These are phyloP conservation scores for Hyles lineata DNA, from an alignment of 2,888 invertebrate species.

Conservation along the genomic window DNA sequence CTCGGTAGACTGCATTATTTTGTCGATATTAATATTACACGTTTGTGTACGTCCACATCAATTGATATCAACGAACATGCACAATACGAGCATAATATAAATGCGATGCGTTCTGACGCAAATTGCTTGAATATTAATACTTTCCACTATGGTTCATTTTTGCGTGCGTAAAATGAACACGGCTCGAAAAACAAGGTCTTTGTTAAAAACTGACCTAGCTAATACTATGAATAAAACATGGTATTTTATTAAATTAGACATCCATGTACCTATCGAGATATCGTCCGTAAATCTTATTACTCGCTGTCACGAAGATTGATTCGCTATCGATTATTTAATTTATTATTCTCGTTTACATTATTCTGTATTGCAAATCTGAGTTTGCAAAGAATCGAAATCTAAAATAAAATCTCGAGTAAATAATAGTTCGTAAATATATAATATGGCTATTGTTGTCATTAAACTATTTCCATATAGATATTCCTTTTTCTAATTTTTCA, in stretches of 20 bases:
- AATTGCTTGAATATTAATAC: constrained; percentile 15
- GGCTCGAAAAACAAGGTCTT: constrained; percentile 4
- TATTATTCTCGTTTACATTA: constrained; percentile 28
- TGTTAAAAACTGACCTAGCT: constrained; percentile 23
- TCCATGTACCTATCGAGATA: constrained; percentile 36
- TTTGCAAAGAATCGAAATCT: neutral
- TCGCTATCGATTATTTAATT: constrained; percentile 36
- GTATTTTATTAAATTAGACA: constrained; percentile 25
- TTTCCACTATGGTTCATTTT: neutral
- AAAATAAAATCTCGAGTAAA: neutral
- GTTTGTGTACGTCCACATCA: neutral
- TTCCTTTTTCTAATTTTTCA: too few relatives aligned
- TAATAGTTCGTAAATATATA: neutral
- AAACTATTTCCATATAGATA: too few relatives aligned
- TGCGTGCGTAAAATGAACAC: constrained; percentile 9
- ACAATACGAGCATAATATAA: neutral
- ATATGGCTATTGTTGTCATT: too few relatives aligned
- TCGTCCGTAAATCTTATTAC: constrained; percentile 47
- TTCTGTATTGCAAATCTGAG: neutral
- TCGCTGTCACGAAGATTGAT: constrained; percentile 51
- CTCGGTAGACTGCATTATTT: constrained; percentile 40
- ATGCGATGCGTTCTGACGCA: neutral
- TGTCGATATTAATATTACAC: constrained; percentile 17
- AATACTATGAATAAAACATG: constrained; percentile 24
- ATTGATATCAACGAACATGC: neutral